Evolutionary conservation across 2,113 vertebrate species (phyloP), one percentile per base, ranked within the genome.

Genomic region (Cryptotis parvus): DNA sequence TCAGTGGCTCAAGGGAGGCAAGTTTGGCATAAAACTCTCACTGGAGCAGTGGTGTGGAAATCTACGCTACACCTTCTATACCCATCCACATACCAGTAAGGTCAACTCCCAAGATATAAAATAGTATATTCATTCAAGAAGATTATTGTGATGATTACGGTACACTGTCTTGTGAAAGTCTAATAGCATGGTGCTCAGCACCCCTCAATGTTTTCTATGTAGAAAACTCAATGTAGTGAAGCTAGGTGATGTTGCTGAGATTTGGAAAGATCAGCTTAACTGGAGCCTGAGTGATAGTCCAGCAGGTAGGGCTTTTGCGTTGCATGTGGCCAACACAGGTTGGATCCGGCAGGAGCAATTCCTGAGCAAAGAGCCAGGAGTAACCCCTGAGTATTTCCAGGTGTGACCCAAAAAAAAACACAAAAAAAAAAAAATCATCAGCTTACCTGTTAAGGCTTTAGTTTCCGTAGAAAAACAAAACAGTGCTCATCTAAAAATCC

Each of bases 31-130:
- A 14, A 33, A 12, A 41, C 39, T 55, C 65, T 93, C 39, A 3
- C 55, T 87, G 85, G 78, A 39, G 79, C 82, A 20, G 27, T 43
- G 91, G 9, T 35, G 6, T 43, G 12, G 65, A 85, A 78, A 84
- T 39, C 18, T 79, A 70, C 31, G 66, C 76, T 94, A 45, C 66
- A 65, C 18, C 68, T 73, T 24, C 37, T 24, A 82, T 49, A 49
- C 45, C 27, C 31, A 61, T 85, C 33, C 3, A 9, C 65, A 88
- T 94, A 61, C 22, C 31, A 91, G 43, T 16, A 4, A 82, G 55
- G 66, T 68, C 49, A 90, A n/a, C 49, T 91, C 91, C n/a, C 39
- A 87, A 82, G 39, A 63, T 94, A 9, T 91, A 91, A 89, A 91
- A 82, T 63, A 37, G 33, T 22, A 86, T 94, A 29, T n/a, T 39